phyloP scores from a whole-genome alignment of 2,888 invertebrate species.

The Drosophila koepferae region DNA sequence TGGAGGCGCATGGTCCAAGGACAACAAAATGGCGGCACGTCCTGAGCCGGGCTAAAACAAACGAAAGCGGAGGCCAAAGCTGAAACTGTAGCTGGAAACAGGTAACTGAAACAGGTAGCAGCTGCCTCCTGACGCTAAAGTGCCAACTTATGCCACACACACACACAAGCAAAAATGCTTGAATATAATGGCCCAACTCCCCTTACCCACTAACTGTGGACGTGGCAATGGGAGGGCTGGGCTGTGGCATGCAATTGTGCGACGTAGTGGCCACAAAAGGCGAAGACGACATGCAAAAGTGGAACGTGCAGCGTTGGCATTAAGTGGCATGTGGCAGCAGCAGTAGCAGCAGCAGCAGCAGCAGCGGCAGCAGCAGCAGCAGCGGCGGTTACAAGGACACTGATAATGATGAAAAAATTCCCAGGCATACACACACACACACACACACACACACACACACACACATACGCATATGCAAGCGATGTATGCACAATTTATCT shows the following conservation, averaged over 20 bases:
- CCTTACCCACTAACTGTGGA: conserved; percentile 6
- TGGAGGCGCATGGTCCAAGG: conserved; percentile 30
- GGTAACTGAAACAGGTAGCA: conserved; percentile 67
- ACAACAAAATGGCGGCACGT: conserved; percentile 52
- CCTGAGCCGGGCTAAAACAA: conserved; percentile 45
- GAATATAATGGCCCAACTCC: conserved; percentile 72
- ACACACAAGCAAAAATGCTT: conserved; percentile 62
- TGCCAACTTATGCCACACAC: conserved; percentile 78
- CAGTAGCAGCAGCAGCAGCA: conserved; percentile 37
- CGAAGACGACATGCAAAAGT: conserved; percentile 68
- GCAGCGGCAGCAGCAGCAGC: conserved; percentile 50
- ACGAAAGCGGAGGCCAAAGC: conserved; percentile 27
- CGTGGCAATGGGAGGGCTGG: conserved; percentile 1
- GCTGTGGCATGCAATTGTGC: conserved; percentile 68
- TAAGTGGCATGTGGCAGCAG: conserved; percentile 78
- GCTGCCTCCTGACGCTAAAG: conserved; percentile 76
- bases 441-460: conserved; percentile 13
- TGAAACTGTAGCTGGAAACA: conserved; percentile 40
- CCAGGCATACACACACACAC: conserved; percentile 27
- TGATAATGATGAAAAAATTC: conserved; percentile 79
- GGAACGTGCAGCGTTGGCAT: conserved; percentile 77
- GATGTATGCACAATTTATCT: conserved; percentile 49
- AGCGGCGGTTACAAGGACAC: conserved; percentile 68
- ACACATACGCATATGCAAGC: conserved; percentile 10
- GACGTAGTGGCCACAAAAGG: conserved; percentile 50